Base-by-base conservation (phyloP, 2,113 vertebrate species). In the Sturnira hondurensis region DNA sequence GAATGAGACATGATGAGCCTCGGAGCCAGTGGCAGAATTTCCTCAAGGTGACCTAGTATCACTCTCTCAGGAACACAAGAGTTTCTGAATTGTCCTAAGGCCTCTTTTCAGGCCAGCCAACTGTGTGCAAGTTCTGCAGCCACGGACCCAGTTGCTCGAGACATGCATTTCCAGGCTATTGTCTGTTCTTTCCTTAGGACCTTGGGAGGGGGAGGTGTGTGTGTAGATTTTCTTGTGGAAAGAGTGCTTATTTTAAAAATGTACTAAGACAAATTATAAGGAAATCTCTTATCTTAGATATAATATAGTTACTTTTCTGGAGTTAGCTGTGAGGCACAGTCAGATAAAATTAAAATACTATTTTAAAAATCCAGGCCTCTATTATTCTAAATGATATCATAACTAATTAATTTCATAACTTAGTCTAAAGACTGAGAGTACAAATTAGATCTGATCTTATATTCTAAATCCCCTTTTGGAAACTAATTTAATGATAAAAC, bases 81-180 rank as follows among this genome's bases (percentile, higher is more conserved):
- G 4, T 22, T 80, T 58, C 50, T 43, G 31, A 43, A 22, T 20
- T 0, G 2, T 1, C 70, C 15, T 4, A 12, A 12, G 33, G n/a
- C 17, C 38, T 91, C 14, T 13, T 26, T 4, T 4, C 4, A 28
- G 82, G 10, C 33, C 2, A 10, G 33, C 20, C 7, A 16, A 0
- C 1, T 10, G 3, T 31, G n/a, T 20, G 33, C n/a, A 24, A 7
- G 28, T 3, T n/a, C 16, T 8, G 24, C 19, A 31, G 52, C 6
- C 7, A 14, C 2, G 15, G 7, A 14, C 13, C 41, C 13, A 38
- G 5, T 0, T 8, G 3, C 58, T 52, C 14, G 6, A 14, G 41
- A 20, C 22, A 38, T 3, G 7, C 1, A 24, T 10, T 84, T 61
- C 31, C 45, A 47, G 43, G 3, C 1, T 4, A 63, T 31, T 5